phyloP scores from a whole-genome alignment of 2,797 vertebrate species.

The Babyrousa celebensis region DNA sequence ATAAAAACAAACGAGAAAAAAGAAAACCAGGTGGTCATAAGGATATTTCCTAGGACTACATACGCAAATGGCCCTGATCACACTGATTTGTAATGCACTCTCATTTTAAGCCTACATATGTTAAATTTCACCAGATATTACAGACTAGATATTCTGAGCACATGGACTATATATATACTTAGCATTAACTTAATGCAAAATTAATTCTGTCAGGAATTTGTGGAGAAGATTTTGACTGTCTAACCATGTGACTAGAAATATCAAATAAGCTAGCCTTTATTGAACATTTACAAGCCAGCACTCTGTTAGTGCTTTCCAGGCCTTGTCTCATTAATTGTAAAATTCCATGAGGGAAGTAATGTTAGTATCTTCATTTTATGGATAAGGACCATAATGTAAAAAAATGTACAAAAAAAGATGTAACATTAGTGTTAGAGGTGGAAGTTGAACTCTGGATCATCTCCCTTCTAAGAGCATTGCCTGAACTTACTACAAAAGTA shows the following conservation, averaged over 20 bases:
- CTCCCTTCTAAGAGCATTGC: background rate
- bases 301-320: background rate
- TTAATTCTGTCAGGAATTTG: background rate
- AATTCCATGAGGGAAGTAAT: background rate
- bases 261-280: background rate
- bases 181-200: background rate
- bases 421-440: background rate
- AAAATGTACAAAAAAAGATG: background rate
- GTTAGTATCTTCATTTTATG: background rate
- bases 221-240: background rate
- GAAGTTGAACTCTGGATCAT: background rate
- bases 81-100: background rate
- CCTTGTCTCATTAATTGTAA: background rate
- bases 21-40: background rate
- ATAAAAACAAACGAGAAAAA: background rate
- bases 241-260: background rate
- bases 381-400: background rate
- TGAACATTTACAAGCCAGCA: background rate
- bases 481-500: background rate
- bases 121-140: background rate
- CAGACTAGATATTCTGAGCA: background rate
- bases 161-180: background rate
- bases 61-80: background rate
- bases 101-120: background rate
- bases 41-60: background rate